These are phyloP conservation scores for Brachirus orientalis DNA, from an alignment of 2,113 vertebrate genomes.

Conservation along the genomic window DNA sequence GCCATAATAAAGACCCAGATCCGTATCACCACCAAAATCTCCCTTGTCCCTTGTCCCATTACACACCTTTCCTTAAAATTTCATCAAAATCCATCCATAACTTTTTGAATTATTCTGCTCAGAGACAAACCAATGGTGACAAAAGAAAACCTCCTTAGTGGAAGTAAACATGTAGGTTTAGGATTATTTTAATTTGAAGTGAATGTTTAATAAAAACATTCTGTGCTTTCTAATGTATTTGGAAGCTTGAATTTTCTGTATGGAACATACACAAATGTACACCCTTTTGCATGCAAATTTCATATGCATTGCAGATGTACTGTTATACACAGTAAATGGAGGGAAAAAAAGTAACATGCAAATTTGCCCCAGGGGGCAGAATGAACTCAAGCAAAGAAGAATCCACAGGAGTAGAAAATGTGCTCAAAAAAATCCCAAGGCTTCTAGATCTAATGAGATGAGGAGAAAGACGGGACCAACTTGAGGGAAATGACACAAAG, in stretches of 20 bases:
- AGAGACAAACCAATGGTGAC: too few species aligned
- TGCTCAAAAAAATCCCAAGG: neutral
- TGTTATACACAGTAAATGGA: neutral
- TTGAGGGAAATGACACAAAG: neutral
- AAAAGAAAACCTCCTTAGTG: too few species aligned
- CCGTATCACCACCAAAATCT: too few species aligned
- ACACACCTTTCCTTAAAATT: too few species aligned
- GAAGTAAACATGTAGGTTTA: too few species aligned
- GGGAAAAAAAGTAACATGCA: neutral
- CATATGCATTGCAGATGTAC: neutral
- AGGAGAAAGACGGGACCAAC: neutral
- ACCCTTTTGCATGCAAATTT: neutral
- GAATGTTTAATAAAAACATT: too few species aligned
- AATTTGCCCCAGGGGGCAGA: neutral
- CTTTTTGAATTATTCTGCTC: too few species aligned
- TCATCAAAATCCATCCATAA: too few species aligned
- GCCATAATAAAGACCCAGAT: too few species aligned
- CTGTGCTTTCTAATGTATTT: too few species aligned
- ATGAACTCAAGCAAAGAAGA: neutral
- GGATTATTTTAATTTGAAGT: too few species aligned
- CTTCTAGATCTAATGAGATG: neutral
- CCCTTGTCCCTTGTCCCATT: too few species aligned
- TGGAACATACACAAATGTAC: neutral
- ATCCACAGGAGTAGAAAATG: neutral
- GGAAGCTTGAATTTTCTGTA: neutral